Percentiles rank a stretch among this genome's conserved stretches.
These are phyloP conservation scores for Macrosoma leucophasiata DNA, from an alignment of 2,888 invertebrate genomes.

Conservation along the genomic window DNA sequence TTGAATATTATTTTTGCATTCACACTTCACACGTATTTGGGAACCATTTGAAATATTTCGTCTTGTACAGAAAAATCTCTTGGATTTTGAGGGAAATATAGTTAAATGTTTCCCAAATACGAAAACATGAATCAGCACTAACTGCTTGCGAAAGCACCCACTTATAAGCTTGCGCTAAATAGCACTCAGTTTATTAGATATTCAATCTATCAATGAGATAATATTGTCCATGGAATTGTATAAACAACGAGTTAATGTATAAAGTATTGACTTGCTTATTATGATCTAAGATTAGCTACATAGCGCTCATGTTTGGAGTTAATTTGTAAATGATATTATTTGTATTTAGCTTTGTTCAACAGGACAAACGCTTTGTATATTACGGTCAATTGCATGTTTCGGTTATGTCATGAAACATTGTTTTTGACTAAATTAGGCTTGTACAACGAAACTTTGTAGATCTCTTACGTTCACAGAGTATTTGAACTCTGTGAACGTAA, in stretches of 20 bases:
- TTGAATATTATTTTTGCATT: constrained; percentile 20
- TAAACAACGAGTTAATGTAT: no score
- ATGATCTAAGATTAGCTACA: no score
- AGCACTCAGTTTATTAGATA: constrained; percentile 37
- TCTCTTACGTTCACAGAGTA: background rate
- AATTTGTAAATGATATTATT: no score
- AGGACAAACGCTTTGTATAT: no score
- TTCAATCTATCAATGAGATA: constrained; percentile 15
- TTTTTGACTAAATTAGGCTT: no score
- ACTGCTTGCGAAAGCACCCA: constrained; percentile 63
- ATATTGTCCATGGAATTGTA: no score
- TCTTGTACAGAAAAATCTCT: constrained; percentile 2
- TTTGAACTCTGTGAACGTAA: background rate
- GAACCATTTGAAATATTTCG: constrained; percentile 36
- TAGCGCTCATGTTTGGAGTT: no score
- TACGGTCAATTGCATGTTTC: no score
- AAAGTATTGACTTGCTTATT: no score
- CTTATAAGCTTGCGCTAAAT: constrained; percentile 51
- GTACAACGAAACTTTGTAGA: background rate
- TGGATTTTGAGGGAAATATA: no score
- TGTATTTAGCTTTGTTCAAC: no score
- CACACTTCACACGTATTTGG: constrained; percentile 25
- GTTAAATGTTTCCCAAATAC: constrained; percentile 44
- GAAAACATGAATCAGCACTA: constrained; percentile 50
- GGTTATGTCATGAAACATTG: no score